These are phyloP conservation scores for Enoplosus armatus DNA, from an alignment of 2,797 vertebrate species.

Conservation along the genomic window DNA sequence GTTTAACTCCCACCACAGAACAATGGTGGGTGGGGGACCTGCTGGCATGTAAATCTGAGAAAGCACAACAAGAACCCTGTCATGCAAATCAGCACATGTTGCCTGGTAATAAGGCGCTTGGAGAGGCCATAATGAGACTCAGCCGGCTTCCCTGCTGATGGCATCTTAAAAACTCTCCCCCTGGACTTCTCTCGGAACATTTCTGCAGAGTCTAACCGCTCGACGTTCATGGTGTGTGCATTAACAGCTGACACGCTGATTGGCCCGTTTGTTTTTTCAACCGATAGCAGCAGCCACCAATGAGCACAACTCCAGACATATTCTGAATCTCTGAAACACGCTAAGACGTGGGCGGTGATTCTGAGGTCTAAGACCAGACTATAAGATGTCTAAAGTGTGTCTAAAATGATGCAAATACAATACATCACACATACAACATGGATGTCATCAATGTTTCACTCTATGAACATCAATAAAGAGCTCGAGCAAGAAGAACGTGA, in stretches of 20 bases:
- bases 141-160: conserved; percentile 19
- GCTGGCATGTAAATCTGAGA: conserved; percentile 44
- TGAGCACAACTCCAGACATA: no score
- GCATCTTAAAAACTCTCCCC: conserved; percentile 23
- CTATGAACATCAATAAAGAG: no score
- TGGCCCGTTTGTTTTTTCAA: no score
- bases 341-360: no score
- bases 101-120: conserved; percentile 34
- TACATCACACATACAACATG: no score
- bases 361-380: no score
- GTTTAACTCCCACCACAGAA: conserved; percentile 37
- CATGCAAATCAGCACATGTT: conserved; percentile 49
- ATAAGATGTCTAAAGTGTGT: no score
- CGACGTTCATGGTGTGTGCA: not conserved
- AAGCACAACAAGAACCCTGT: conserved; percentile 15
- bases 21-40: conserved; percentile 59
- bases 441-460: no score
- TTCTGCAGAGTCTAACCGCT: conserved; percentile 24
- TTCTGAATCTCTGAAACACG: no score
- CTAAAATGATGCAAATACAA: no score
- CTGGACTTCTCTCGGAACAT: conserved; percentile 16
- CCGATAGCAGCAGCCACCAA: no score
- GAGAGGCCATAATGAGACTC: conserved; percentile 38
- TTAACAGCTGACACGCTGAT: not conserved
- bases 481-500: no score